Evolutionary conservation across 2,888 invertebrate genomes (phyloP).

Genomic region (Apodemia hepburni): DNA sequence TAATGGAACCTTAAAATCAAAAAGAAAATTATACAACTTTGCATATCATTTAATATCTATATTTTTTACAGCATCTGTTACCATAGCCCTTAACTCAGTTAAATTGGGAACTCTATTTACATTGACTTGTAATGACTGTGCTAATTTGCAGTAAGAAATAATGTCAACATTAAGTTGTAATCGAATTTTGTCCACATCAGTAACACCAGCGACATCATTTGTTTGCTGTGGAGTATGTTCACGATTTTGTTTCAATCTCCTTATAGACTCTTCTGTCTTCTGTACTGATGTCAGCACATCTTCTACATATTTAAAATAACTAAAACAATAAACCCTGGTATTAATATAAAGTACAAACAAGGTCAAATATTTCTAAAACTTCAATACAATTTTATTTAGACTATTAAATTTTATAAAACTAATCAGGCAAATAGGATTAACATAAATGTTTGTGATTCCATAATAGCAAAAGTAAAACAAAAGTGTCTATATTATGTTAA

Average conservation of each 20-base stretch:
- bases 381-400: too few species aligned
- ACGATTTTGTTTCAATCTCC: constrained; percentile 92
- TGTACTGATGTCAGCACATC: constrained; percentile 96
- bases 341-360: not conserved
- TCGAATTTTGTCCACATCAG: constrained; percentile 97
- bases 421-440: too few species aligned
- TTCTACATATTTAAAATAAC: constrained; percentile 86
- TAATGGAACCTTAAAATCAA: constrained; percentile 25
- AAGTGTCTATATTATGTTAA: too few species aligned
- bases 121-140: constrained; percentile 76
- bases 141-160: constrained; percentile 83
- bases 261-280: constrained; percentile 96
- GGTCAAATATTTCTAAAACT: too few species aligned
- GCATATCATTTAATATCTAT: constrained; percentile 77
- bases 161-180: constrained; percentile 94
- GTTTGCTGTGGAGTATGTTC: constrained; percentile 74
- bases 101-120: constrained; percentile 80
- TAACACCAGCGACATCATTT: constrained; percentile 80
- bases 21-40: constrained; percentile 49
- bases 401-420: too few species aligned
- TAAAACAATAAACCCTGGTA: constrained; percentile 38
- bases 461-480: too few species aligned
- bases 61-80: constrained; percentile 82
- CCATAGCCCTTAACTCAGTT: constrained; percentile 80
- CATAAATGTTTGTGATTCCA: too few species aligned